These are phyloP conservation scores for Ageneiosus marmoratus DNA, from an alignment of 2,113 vertebrate species.

Conservation along the genomic window DNA sequence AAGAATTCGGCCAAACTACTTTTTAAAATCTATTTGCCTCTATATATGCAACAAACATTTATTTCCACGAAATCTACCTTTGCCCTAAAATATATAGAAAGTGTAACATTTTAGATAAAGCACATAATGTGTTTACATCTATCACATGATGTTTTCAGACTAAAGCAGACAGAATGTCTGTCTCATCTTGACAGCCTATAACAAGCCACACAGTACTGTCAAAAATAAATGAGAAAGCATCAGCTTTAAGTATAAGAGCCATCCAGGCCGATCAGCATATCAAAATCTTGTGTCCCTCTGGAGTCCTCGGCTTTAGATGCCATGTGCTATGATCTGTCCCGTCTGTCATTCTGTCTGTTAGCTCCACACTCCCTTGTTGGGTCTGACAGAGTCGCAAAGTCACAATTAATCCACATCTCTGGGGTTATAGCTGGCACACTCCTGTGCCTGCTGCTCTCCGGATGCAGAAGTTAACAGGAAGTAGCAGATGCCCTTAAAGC, in stretches of 20 bases:
- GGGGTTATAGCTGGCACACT: conserved; percentile 42
- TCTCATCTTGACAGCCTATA: neutral
- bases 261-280: conserved; percentile 67
- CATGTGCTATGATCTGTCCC: conserved; percentile 78
- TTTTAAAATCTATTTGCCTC: neutral
- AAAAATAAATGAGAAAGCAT: conserved; percentile 23
- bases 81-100: neutral
- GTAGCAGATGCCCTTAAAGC: conserved; percentile 33
- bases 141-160: neutral
- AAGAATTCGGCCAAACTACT: neutral
- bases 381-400: conserved; percentile 63
- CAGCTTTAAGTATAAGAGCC: conserved; percentile 54
- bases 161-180: neutral
- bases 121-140: neutral
- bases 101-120: neutral
- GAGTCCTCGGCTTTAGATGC: conserved; percentile 75
- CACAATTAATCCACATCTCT: conserved; percentile 74
- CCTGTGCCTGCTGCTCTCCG: conserved; percentile 48
- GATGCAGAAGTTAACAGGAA: conserved; percentile 32
- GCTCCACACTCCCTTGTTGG: conserved; percentile 34
- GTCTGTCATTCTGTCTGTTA: conserved; percentile 73
- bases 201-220: neutral
- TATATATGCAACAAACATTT: neutral
- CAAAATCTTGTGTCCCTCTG: conserved; percentile 70
- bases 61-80: neutral